Evolutionary conservation across 2,113 vertebrate species (phyloP), one percentile per base, ranked within the genome.

Genomic region (Seriola aureovittata): DNA sequence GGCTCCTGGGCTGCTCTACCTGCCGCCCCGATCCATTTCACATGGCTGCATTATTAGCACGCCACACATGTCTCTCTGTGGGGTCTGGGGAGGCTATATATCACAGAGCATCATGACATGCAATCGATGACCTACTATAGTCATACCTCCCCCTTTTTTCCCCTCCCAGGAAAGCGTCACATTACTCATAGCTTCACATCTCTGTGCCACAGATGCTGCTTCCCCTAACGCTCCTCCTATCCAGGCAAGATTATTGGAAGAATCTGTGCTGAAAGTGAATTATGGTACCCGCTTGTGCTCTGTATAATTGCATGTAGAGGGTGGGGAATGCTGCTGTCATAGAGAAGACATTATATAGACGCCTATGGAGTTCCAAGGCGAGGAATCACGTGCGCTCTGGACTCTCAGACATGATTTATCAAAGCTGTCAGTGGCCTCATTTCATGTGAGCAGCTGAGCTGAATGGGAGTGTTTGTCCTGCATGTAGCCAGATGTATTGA

Each of bases 61-160:
- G 11, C 82, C 38, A 80, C 77, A 79, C 42, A 72, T 86, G 84
- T 88, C 63, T 71, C 86, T 74, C 80, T 73, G 83, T 83, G 85
- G 80, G 71, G 86, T 83, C 85, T 75, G 60, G 80, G 71, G 84
- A 90, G 67, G 71, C 65, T 90, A 82, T 90, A 85, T 82, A 91
- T 94, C 88, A 90, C 90, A 73, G 65, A 89, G 75, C 57, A 54
- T 75, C 80, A 66, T 75, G 89, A 75, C 84, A 77, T 54, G 65
- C 80, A 88, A 89, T 95, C 92, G n/a, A 94, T 94, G 81, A 81
- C 71, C 88, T 58, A 84, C 87, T 87, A 42, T n/a, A 79, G 80
- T 60, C 67, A 70, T 29, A 16, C 42, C 62, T 54, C 21, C 62
- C 21, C 23, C 48, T 36, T 29, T 70, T n/a, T 36, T 13, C 48